Evolutionary conservation across 1,140 invertebrate species (phyloP), one percentile per base, ranked within the genome.

Genomic region (Drosophila funebris): DNA sequence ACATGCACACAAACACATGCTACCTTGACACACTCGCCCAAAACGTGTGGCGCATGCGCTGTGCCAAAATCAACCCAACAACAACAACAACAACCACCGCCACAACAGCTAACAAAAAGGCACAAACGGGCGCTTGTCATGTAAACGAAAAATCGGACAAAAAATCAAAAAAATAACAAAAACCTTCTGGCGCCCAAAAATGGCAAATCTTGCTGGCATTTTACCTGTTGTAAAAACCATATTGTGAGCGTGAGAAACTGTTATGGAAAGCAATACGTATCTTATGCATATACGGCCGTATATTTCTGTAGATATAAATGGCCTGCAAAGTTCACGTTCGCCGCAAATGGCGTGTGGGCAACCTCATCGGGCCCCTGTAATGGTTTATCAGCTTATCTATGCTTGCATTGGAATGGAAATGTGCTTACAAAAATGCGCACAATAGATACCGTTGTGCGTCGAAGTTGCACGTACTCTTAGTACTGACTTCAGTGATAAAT

Each of bases 171-270:
- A 67, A 81, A 46, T 58, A 53, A 52, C 24, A 22, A 58, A 69
- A 87, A 87, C 82, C 82, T 87, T 87, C 82, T 88, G 71, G 63
- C 68, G 75, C 31, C 82, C 82, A 87, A 88, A 87, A 82, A 87
- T 66, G 82, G 74, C 71, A 68, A 82, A 82, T 87, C 71, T 88
- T 70, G 69, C 63, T 85, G 73, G 57, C 57, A 70, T 78, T 73
- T 87, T 76, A 82, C 82, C 71, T 70, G 53, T 53, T 33, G 41
- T 60, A 57, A 77, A 74, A 75, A 68, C 43, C 73, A 87, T 81
- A 87, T 85, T 85, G 76, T 85, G 78, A 87, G 83, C 82, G 82
- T 87, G 82, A 87, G 82, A 87, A 87, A 88, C 83, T 53, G 71
- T 73, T 78, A 82, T 78, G 70, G 78, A 57, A 68, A 73, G 52